Percentiles rank a stretch among this genome's conserved stretches.
Conservation (phyloP, 2,797 vertebrate genomes). For the Antrozous pallidus region DNA sequence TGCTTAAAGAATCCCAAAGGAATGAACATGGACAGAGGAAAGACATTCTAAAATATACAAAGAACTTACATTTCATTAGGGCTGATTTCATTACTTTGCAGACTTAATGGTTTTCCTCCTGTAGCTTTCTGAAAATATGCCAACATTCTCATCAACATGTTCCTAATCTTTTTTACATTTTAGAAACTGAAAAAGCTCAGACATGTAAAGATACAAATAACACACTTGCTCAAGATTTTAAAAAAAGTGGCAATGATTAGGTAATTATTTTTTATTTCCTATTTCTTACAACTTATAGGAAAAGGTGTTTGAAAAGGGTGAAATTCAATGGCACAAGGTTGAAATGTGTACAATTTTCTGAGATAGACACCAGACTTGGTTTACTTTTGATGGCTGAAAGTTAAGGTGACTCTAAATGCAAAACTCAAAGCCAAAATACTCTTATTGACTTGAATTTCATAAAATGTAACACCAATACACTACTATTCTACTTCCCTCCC, state of each 20-base stretch:
- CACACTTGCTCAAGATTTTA: neutral
- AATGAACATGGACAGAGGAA: neutral
- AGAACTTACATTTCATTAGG: neutral
- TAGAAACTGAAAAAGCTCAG: neutral
- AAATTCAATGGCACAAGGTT: neutral
- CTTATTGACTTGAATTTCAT: slow-evolving; percentile 23
- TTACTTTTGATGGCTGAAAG: neutral
- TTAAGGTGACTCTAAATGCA: neutral
- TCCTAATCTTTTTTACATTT: neutral
- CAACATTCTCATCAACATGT: neutral
- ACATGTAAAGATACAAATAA: neutral
- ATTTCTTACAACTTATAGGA: neutral
- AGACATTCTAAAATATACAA: neutral
- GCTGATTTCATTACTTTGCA: neutral
- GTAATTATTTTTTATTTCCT: neutral
- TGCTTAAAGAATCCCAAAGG: neutral
- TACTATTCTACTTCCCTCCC: neutral
- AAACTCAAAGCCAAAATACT: slow-evolving; percentile 40
- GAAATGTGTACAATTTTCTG: neutral
- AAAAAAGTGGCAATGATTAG: neutral
- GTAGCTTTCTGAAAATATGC: neutral
- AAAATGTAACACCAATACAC: slow-evolving; percentile 31
- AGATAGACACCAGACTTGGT: neutral
- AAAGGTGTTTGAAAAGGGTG: neutral
- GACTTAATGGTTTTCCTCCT: neutral